Evolutionary conservation across 2,888 invertebrate genomes (phyloP).

Genomic region (Eutolmus rufibarbis): DNA sequence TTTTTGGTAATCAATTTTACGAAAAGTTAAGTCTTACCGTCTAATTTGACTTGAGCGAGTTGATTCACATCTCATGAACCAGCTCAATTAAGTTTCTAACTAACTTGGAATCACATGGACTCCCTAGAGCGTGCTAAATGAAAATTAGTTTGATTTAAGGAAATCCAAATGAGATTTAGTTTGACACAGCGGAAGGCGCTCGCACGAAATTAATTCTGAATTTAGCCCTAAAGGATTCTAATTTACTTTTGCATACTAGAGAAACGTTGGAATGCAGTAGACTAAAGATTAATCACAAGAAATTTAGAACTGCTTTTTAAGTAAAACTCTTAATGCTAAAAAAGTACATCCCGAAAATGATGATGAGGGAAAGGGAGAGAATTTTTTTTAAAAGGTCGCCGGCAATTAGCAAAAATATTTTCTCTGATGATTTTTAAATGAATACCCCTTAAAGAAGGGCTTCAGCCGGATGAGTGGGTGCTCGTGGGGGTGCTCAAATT

Average conservation of each 20-base stretch:
- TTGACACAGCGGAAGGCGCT: background rate
- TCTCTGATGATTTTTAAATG: background rate
- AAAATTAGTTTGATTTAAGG: constrained; percentile 18
- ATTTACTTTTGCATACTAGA: background rate
- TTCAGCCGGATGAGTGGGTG: background rate
- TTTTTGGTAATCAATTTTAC: no score
- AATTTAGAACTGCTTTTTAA: background rate
- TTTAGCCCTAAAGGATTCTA: background rate
- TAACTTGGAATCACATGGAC: background rate
- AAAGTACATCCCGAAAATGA: background rate
- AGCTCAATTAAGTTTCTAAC: constrained; percentile 1
- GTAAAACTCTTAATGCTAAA: background rate
- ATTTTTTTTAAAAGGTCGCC: background rate
- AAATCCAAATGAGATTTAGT: background rate
- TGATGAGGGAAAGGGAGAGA: background rate
- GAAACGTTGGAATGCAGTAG: background rate
- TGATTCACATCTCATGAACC: background rate
- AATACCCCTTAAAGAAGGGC: background rate
- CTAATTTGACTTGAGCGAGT: background rate
- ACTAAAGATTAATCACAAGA: background rate
- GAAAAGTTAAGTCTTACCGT: no score
- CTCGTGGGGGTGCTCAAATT: background rate
- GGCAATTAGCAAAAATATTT: background rate
- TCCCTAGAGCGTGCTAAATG: background rate
- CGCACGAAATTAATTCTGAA: background rate